These are phyloP conservation scores for Elephantulus edwardii DNA, from an alignment of 2,113 vertebrate species.

Conservation along the genomic window DNA sequence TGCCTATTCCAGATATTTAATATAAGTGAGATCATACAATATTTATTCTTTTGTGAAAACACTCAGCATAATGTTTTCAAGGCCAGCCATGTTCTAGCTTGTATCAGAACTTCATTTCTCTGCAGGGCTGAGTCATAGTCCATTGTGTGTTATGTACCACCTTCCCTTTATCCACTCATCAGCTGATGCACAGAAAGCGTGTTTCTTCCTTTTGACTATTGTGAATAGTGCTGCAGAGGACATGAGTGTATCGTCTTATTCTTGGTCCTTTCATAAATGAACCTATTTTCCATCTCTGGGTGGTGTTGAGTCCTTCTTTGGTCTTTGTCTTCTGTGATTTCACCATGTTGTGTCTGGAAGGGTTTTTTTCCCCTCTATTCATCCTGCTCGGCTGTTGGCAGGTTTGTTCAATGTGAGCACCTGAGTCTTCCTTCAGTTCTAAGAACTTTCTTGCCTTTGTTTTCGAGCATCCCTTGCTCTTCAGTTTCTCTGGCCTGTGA, in stretches of 20 bases:
- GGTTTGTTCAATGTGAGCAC: not conserved
- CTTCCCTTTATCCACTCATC: not conserved
- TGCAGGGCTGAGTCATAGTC: not conserved
- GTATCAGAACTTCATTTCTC: not conserved
- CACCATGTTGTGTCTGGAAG: not conserved
- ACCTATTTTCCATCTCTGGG: not conserved
- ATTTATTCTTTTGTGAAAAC: not conserved
- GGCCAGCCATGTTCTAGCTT: not conserved
- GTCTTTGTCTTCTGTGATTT: not conserved
- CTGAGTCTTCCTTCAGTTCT: not conserved
- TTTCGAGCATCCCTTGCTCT: not conserved
- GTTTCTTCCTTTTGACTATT: not conserved
- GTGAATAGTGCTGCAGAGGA: not conserved
- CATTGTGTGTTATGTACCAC: not conserved
- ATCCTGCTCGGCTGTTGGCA: not conserved
- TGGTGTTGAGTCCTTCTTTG: not conserved
- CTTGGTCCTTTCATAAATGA: not conserved
- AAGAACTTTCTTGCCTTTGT: not conserved
- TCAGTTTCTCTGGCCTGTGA: not conserved
- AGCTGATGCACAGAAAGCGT: not conserved
- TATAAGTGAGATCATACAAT: not conserved
- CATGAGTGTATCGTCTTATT: not conserved
- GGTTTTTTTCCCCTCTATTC: not conserved
- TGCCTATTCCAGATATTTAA: not conserved
- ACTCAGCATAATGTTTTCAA: not conserved